Conservation (phyloP, 2,113 vertebrate species). For the Suncus etruscus region DNA sequence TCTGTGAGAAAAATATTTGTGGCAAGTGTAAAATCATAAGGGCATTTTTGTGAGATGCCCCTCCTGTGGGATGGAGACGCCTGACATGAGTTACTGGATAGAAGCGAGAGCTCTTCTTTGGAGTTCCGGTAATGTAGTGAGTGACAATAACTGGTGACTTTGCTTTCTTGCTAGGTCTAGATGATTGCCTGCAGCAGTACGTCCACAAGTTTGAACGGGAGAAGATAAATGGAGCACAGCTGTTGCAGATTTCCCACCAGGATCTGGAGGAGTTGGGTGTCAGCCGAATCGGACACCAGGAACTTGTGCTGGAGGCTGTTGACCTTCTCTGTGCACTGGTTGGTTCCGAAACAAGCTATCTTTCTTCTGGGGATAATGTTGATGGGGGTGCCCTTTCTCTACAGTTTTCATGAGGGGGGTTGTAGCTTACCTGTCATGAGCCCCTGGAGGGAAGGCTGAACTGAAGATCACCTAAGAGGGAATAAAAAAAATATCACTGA, state of each 20-base stretch:
- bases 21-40: not conserved
- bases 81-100: not conserved
- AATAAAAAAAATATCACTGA: not conserved
- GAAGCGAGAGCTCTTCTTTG: not conserved
- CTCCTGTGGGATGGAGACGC: not conserved
- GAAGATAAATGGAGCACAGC: constrained; percentile 97
- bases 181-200: constrained; percentile 97
- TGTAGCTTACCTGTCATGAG: not conserved
- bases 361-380: not conserved
- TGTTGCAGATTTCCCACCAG: constrained; percentile 97
- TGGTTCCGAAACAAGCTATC: constrained; percentile 80
- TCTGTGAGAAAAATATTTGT: not conserved
- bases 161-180: constrained; percentile 90
- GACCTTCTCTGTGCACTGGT: constrained; percentile 99
- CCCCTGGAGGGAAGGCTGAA: not conserved
- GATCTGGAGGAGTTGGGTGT: constrained; percentile 97
- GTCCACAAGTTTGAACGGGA: constrained; percentile 95
- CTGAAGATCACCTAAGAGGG: not conserved
- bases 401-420: not conserved
- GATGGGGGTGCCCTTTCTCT: not conserved
- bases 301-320: constrained; percentile 97
- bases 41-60: not conserved
- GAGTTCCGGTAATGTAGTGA: not conserved
- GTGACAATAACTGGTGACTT: constrained; percentile 4
- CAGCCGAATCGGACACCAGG: constrained; percentile 96